Base-by-base conservation (phyloP, 1,140 invertebrate species). In the Nephila pilipes region DNA sequence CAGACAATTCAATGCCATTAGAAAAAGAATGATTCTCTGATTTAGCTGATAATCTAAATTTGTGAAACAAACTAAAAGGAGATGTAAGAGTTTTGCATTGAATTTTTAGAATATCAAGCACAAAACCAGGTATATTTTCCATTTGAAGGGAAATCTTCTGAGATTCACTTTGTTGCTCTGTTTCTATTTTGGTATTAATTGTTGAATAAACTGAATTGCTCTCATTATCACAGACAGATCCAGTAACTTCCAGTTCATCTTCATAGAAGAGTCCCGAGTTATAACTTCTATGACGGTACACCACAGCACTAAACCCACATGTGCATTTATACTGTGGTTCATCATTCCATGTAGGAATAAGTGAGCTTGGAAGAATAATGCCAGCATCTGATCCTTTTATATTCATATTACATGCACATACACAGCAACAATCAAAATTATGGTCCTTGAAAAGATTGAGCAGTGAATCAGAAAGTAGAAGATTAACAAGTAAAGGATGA, bases 351-450 rank as follows among this genome's bases (percentile, higher is more conserved):
- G 54, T 85, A 18, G 88, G 93, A 69, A 93, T 92, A 60, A 94
- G 91, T 10, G 87, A 89, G 87, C 90, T 94, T 29, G 97, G 96
- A 58, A 99, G 96, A 96, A 99, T 99, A 38, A 98, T 96, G 1
- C 97, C 97, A 3, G 98, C 97, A 95, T 99, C 99, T 32, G 97
- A 97, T 57, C 98, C 98, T 95, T 98, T 97, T 2, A 97, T 97
- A 91, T 97, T 97, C 90, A 97, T 98, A 95, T 99, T 99, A 95
- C 99, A 99, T n/a, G 99, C 99, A 95, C 99, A 99, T 65, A 99
- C 97, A 94, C 98, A 98, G 97, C 99, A 99, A 96, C 98, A 99
- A 94, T 99, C 98, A 95, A 99, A 99, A 95, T 99, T 99, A 95
- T 99, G 98, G 96, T 99, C 99, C 55, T 98, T 97, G 96, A 99